These are phyloP conservation scores for Agrochola macilenta DNA, from an alignment of 2,888 invertebrate species.

Conservation along the genomic window DNA sequence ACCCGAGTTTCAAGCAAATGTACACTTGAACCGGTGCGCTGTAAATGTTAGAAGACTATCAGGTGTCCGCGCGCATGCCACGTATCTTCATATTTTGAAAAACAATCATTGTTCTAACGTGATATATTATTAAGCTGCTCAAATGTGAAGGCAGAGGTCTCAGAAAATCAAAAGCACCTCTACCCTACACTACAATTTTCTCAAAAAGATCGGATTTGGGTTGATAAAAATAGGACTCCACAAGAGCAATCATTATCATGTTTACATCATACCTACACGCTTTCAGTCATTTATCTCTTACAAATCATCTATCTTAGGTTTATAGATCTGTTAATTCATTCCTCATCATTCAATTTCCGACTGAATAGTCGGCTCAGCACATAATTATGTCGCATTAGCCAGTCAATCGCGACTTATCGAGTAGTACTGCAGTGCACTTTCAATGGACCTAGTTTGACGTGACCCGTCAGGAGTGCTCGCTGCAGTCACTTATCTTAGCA, in stretches of 20 bases:
- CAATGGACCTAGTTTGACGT: conserved; percentile 12
- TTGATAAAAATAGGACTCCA: neutral
- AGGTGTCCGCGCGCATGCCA: conserved; percentile 23
- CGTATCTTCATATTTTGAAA: neutral
- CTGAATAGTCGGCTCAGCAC: conserved; percentile 4
- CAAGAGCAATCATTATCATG: neutral
- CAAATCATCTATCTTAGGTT: neutral
- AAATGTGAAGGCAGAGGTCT: neutral
- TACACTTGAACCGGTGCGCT: conserved; percentile 63
- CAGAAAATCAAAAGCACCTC: neutral
- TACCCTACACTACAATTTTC: neutral
- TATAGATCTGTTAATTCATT: neutral
- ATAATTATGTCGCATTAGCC: conserved; percentile 16
- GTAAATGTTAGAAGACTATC: conserved; percentile 49
- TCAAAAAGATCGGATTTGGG: neutral
- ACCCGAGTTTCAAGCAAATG: conserved; percentile 75
- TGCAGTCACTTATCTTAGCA: conserved; percentile 4
- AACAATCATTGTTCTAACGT: neutral
- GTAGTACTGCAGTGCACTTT: neutral
- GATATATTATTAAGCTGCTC: neutral
- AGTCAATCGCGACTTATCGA: conserved; percentile 20
- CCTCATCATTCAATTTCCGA: neutral
- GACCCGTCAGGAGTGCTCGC: neutral
- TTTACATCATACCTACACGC: neutral
- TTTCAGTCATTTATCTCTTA: neutral